Base-by-base conservation (phyloP, 2,797 vertebrate species). In the Smutsia gigantea region DNA sequence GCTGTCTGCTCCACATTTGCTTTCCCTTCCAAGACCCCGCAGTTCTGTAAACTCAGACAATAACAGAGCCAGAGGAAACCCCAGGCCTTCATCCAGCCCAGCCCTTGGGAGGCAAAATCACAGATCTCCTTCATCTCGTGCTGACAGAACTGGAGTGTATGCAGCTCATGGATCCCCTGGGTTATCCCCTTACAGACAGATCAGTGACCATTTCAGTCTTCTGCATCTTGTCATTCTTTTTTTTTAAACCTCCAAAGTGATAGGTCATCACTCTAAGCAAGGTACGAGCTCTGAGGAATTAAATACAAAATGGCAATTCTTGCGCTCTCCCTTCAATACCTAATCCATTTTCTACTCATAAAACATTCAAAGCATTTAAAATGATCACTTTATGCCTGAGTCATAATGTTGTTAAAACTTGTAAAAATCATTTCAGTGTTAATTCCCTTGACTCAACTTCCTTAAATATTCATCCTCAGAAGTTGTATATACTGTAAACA, bases 401-500 rank as follows among this genome's bases (percentile, higher is more conserved):
- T 90, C 83, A 87, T 90, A 96, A 87, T 17, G 29, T 94, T 97
- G 85, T 77, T 74, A 91, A 92, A 72, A 37, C 75, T 96, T 94
- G 87, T 87, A 96, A 96, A 97, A 96, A 94, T 96, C 89, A 92
- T 92, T 92, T 93, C 82, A 49, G 31, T 93, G 39, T 97, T 96
- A 96, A 98, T 92, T 94, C 78, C 90, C 83, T 74, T 74, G 75
- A 94, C 64, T 91, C 42, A 92, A 90, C 46, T 89, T 89, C 95
- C 63, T 94, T 81, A 97, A 93, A 85, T 92, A 96, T 90, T 96
- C 59, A 78, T 87, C 51, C 63, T 91, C n/a, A 89, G 59, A 95
- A 93, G 71, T 64, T 87, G 17, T 53, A 46, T 64, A 84, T 95
- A 87, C 95, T 96, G 91, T 95, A 96, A 53, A 39, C 49, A 96